phyloP scores from a whole-genome alignment of 2,113 vertebrate genomes.

The Argyrosomus japonicus region DNA sequence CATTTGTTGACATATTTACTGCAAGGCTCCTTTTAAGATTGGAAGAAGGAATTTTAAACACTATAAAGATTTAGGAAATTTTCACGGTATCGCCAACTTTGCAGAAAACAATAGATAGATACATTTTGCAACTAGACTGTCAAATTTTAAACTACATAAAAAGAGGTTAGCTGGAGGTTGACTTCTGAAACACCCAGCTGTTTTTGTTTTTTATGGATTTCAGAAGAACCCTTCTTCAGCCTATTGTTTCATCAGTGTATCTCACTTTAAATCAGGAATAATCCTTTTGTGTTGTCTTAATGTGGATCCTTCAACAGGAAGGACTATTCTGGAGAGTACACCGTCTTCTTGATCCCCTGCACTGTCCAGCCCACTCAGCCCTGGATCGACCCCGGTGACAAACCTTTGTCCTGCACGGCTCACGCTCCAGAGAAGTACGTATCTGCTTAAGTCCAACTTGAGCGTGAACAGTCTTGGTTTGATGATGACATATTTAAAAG shows the following conservation, averaged over 20 bases:
- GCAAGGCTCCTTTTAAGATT: neutral
- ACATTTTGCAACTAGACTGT: too few relatives aligned
- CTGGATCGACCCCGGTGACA: slow-evolving; percentile 94
- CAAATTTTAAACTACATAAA: neutral
- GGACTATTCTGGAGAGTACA: slow-evolving; percentile 97
- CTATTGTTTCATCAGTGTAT: neutral
- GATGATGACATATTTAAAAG: neutral
- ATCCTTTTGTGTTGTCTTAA: neutral
- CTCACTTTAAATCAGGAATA: neutral
- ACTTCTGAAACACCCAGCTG: neutral
- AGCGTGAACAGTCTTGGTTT: neutral
- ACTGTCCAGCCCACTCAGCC: slow-evolving; percentile 97
- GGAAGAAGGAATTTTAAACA: too few relatives aligned
- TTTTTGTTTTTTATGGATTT: neutral
- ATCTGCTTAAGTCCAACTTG: neutral
- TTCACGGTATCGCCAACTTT: too few relatives aligned
- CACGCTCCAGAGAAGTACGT: slow-evolving; percentile 94
- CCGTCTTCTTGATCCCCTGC: slow-evolving; percentile 93
- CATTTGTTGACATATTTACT: neutral
- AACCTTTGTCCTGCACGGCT: slow-evolving; percentile 94
- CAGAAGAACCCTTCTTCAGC: neutral
- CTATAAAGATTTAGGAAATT: neutral
- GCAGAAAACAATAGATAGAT: too few relatives aligned
- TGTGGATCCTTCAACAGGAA: slow-evolving; percentile 86
- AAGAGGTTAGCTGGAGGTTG: neutral